A percentile compares a stretch with the other conserved stretches of the same genome.
Conservation (phyloP, 1,140 invertebrate genomes). For the Ceratosolen fusciceps region DNA sequence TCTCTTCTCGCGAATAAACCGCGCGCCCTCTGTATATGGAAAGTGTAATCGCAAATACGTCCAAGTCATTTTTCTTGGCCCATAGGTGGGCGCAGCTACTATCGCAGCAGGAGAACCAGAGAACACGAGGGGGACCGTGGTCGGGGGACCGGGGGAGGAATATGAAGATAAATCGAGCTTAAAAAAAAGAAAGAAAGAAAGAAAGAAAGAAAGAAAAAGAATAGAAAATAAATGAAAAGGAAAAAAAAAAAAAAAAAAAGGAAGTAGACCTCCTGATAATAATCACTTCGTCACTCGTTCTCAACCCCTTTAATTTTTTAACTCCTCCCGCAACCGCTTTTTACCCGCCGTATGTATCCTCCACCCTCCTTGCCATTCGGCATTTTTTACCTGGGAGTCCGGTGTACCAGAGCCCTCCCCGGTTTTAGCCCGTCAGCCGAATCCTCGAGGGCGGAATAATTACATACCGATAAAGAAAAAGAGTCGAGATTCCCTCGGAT, state of each 20-base stretch:
- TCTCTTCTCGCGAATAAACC: too few species aligned
- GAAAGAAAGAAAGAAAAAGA: too few species aligned
- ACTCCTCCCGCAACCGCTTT: neutral
- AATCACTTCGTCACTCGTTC: constrained; percentile 33
- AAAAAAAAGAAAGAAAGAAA: too few species aligned
- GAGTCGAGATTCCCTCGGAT: too few species aligned
- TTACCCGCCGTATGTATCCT: neutral
- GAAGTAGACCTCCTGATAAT: constrained; percentile 37
- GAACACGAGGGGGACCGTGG: constrained; percentile 15
- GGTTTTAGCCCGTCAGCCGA: neutral
- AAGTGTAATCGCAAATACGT: constrained; percentile 14
- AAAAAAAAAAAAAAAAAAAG: too few species aligned
- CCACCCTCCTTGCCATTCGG: neutral
- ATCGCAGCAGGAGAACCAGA: constrained; percentile 1
- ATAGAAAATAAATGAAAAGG: too few species aligned
- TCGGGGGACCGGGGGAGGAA: constrained; percentile 1
- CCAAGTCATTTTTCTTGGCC: constrained; percentile 37
- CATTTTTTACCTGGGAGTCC: neutral
- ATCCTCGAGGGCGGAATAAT: neutral
- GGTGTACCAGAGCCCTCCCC: constrained; percentile 19
- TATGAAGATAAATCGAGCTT: constrained; percentile 46
- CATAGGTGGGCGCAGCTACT: neutral
- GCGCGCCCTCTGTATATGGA: constrained; percentile 4
- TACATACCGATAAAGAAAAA: neutral
- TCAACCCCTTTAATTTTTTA: constrained; percentile 28